A percentile compares a stretch with the other conserved stretches of the same genome.
These are phyloP conservation scores for Tragelaphus strepsiceros DNA, from an alignment of 2,113 vertebrate species.

Conservation along the genomic window DNA sequence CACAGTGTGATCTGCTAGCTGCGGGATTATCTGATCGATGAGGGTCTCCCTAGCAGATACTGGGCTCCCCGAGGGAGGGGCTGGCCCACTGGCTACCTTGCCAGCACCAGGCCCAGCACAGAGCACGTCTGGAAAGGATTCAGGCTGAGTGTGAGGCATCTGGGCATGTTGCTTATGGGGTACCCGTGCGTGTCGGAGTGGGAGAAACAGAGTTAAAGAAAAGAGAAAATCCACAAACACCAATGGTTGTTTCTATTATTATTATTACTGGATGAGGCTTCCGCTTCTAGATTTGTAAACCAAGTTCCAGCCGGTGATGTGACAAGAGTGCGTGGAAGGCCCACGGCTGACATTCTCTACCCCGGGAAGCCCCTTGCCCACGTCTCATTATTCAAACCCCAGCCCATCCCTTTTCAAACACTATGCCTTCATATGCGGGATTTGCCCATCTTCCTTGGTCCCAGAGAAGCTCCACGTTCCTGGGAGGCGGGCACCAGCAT, in stretches of 20 bases:
- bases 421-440: rapidly evolving
- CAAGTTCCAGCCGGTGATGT: rapidly evolving
- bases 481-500: not conserved
- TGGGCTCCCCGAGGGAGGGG: not conserved
- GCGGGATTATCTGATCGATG: not conserved
- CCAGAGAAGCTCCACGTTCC: not conserved
- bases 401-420: not conserved
- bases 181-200: not conserved
- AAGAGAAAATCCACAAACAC: not conserved
- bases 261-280: not conserved
- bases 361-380: rapidly evolving
- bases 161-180: rapidly evolving
- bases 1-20: not conserved
- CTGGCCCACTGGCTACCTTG: not conserved
- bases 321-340: rapidly evolving
- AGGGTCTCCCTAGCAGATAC: not conserved
- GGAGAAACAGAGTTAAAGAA: not conserved
- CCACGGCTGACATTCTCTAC: not conserved
- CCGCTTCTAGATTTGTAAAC: not conserved
- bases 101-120: not conserved
- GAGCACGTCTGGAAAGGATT: not conserved
- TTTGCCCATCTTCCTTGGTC: not conserved
- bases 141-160: not conserved
- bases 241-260: not conserved
- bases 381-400: not conserved